These are phyloP conservation scores for Luperina nickerlii DNA, from an alignment of 2,888 invertebrate species.

Conservation along the genomic window DNA sequence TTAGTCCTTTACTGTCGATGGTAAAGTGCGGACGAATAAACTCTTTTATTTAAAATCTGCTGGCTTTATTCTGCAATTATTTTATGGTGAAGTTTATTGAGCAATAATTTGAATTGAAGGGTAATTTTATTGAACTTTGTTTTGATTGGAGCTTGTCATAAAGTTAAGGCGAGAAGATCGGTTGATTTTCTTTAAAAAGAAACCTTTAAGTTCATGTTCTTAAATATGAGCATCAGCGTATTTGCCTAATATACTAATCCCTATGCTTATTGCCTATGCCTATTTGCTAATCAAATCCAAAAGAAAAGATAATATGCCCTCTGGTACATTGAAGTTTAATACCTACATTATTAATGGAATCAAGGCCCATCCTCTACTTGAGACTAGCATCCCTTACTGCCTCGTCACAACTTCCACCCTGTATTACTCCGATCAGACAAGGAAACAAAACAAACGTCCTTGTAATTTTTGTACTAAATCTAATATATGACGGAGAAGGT, in stretches of 20 bases:
- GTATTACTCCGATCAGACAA: too few species aligned
- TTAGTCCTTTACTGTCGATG: slow-evolving; percentile 65
- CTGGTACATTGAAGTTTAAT: background rate
- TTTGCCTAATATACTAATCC: background rate
- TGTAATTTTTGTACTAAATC: too few species aligned
- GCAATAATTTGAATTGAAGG: slow-evolving; percentile 22
- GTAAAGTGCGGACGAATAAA: slow-evolving; percentile 54
- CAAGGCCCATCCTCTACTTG: background rate
- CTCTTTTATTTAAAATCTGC: slow-evolving; percentile 47
- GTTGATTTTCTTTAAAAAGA: background rate
- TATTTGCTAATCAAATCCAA: background rate
- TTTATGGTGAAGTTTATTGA: slow-evolving; percentile 52
- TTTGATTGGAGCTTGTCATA: slow-evolving; percentile 30
- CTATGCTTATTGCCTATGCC: too few species aligned
- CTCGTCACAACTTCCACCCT: too few species aligned
- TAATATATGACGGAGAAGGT: too few species aligned
- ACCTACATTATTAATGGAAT: slow-evolving; percentile 12
- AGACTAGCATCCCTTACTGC: background rate
- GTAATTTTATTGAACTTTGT: slow-evolving; percentile 22
- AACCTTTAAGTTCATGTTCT: background rate
- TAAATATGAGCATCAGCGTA: background rate
- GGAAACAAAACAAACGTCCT: too few species aligned
- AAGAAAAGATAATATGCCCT: background rate
- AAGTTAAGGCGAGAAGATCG: background rate
- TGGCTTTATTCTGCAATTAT: slow-evolving; percentile 52